Evolutionary conservation across 2,113 vertebrate genomes (phyloP), one percentile per base, ranked within the genome.

Genomic region (Canis aureus): DNA sequence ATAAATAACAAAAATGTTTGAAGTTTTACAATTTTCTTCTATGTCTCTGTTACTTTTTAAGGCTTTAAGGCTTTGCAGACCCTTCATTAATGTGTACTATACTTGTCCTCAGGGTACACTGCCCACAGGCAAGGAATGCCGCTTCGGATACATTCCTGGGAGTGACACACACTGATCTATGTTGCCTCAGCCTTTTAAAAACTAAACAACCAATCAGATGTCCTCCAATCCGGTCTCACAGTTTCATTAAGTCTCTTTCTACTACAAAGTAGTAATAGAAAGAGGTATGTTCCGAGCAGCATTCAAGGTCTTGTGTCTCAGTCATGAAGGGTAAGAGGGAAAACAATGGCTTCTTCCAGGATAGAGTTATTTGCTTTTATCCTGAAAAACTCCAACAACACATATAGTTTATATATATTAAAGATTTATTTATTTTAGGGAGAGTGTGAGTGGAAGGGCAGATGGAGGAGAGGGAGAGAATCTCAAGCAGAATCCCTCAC

Each of bases 1-100:
- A 99, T 99, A 99, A 99, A 99, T 99, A 99, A 98, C 98, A 97
- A 98, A 98, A 98, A 96, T 94, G 98, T 98, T 98, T 97, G 98
- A 97, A 97, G 97, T 92, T 98, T 97, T 57, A 98, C 97, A 98
- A 94, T 97, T 97, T 95, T 94, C 94, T 76, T 80, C 60, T 95
- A 86, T 69, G 86, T 71, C 94, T 95, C 98, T 94, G 79, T 95
- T 90, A 96, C 95, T 97, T 96, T 98, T 98, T 98, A 98, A 98
- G 99, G 98, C 98, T 98, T 98, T 94, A 92, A 76, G 43, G 23
- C 96, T 67, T 97, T 96, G 97, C 87, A 98, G 95, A 97, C 98
- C 95, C 98, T 98, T 98, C 98, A 94, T 98, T 89, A 96, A 84
- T 29, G 96, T 96, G 83, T 62, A 25, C 59, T 38, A 7, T 16